These are phyloP conservation scores for Butastur rufipennis DNA, from an alignment of 2,113 vertebrate genomes.

Conservation along the genomic window DNA sequence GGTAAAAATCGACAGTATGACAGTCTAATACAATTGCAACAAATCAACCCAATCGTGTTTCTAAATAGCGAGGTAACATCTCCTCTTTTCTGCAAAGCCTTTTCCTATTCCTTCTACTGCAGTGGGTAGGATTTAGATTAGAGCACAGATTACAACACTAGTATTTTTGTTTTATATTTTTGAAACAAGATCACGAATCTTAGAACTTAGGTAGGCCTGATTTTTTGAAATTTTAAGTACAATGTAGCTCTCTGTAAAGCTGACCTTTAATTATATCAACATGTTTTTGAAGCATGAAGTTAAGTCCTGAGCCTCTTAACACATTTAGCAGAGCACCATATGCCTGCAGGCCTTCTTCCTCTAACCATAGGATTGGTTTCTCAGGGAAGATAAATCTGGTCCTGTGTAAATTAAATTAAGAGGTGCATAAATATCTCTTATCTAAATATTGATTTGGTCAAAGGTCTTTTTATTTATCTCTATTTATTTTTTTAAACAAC, in stretches of 20 bases:
- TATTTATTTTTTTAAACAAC: neutral
- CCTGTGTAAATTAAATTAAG: neutral
- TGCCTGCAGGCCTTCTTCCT: neutral
- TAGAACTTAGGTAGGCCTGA: neutral
- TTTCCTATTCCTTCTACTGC: neutral
- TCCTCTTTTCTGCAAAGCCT: neutral
- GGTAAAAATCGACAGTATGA: neutral
- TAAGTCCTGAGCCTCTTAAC: neutral
- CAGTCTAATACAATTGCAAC: neutral
- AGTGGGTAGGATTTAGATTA: neutral
- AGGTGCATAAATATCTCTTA: neutral
- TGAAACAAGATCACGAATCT: neutral
- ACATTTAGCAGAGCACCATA: neutral
- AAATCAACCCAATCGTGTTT: neutral
- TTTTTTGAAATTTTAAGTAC: neutral
- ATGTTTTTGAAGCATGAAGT: neutral
- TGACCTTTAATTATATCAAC: neutral
- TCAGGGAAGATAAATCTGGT: neutral
- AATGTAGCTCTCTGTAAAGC: neutral
- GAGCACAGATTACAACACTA: neutral
- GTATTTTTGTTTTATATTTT: neutral
- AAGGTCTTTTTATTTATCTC: neutral
- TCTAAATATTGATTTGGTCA: neutral
- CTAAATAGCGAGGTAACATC: neutral
- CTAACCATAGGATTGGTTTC: neutral